phyloP scores from a whole-genome alignment of 2,888 invertebrate genomes.

The Galerucella calmariensis region DNA sequence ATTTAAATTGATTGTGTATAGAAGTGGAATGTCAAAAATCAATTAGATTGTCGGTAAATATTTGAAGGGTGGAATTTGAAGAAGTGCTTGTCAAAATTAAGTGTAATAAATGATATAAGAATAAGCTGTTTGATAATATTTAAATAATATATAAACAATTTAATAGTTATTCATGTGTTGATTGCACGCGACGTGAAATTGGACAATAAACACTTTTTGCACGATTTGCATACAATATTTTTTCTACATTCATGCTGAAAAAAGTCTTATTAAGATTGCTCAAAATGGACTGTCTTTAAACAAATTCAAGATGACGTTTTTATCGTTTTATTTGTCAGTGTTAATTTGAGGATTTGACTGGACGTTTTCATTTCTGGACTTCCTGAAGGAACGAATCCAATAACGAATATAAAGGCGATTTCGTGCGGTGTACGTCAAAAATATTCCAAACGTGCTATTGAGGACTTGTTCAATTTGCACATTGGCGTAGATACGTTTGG shows the following conservation, averaged over 20 bases:
- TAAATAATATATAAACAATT: too few species aligned
- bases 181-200: too few species aligned
- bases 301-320: background rate
- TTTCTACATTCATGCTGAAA: too few species aligned
- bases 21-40: background rate
- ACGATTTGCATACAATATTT: too few species aligned
- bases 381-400: slow-evolving; percentile 21
- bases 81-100: too few species aligned
- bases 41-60: background rate
- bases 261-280: too few species aligned
- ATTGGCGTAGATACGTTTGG: background rate
- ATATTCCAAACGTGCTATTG: slow-evolving; percentile 24
- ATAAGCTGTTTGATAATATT: too few species aligned
- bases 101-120: too few species aligned
- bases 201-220: too few species aligned
- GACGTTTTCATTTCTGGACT: slow-evolving; percentile 21
- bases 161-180: too few species aligned
- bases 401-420: slow-evolving; percentile 22
- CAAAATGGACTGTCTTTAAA: background rate
- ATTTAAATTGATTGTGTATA: slow-evolving; percentile 6
- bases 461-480: slow-evolving; percentile 4
- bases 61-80: background rate
- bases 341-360: slow-evolving; percentile 12
- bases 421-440: slow-evolving; percentile 18
- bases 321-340: background rate